Conservation (phyloP, 1,140 invertebrate species). For the Achroia grisella region DNA sequence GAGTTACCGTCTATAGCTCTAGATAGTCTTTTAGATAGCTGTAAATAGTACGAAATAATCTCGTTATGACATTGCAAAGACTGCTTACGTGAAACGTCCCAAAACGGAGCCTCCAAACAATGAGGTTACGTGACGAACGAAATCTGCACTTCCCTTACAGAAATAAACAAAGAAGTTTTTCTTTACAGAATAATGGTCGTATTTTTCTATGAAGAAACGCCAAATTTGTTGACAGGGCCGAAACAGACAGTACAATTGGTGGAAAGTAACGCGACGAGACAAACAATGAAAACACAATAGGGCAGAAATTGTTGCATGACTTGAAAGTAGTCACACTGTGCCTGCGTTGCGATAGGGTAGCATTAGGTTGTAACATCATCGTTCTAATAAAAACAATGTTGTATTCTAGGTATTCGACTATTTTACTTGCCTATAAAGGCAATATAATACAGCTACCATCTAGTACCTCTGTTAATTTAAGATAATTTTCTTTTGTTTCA, state of each 20-base stretch:
- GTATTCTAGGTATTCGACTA: too few relatives aligned
- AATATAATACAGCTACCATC: too few relatives aligned
- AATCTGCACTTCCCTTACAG: conserved; percentile 1
- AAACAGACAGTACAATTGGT: conserved; percentile 29
- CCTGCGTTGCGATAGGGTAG: not conserved
- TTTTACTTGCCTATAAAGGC: too few relatives aligned
- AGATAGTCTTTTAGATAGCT: conserved; percentile 32
- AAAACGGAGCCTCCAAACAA: conserved; percentile 10
- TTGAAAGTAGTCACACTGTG: conserved; percentile 13
- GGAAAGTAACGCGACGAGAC: conserved; percentile 30
- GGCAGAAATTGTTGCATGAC: conserved; percentile 26
- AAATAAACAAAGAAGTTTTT: conserved; percentile 15
- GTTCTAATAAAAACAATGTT: too few relatives aligned
- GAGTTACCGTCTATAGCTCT: conserved; percentile 15
- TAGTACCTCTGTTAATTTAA: too few relatives aligned
- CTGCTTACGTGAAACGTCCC: not conserved
- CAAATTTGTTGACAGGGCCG: conserved; percentile 21
- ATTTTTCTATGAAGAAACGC: conserved; percentile 17
- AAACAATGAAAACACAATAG: conserved; percentile 31
- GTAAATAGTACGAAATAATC: conserved; percentile 32
- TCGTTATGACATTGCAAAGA: conserved; percentile 21
- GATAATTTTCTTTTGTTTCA: conserved; percentile 40
- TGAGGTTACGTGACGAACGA: conserved; percentile 14
- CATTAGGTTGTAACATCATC: too few relatives aligned
- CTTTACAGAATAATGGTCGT: conserved; percentile 8